Base-by-base conservation (phyloP, 1,140 invertebrate species). In the Aphis gossypii region DNA sequence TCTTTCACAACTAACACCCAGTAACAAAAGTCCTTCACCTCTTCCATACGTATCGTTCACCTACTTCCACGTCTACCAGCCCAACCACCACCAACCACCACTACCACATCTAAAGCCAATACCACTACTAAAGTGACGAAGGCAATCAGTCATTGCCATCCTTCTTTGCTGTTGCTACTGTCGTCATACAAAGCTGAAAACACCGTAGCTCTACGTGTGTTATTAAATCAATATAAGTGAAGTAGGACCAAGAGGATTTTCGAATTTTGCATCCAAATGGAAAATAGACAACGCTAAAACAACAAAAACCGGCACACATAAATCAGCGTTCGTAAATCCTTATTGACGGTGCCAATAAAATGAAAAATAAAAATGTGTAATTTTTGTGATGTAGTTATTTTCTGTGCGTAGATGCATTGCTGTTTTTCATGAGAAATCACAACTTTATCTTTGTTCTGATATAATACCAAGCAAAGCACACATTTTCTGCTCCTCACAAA, bases 351-450 rank as follows among this genome's bases (percentile, higher is more conserved):
- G 54, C 35, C 88, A 60, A 60, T 90, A 38, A 90, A 90, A 90
- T 38, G 23, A 48, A 90, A 56, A 90, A 60, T 90, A 90, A 90
- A 60, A 90, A 90, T 60, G 30, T 88, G n/a, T 88, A 88, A 60
- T 90, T 90, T 56, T 60, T 18, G 1, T 14, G 23, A 56, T 60
- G 5, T 48, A n/a, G 54, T 60, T 41, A 41, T 41, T 90, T 56
- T 60, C 2, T 38, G 18, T 54, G 2, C 4, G 4, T 21, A n/a
- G 23, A 41, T 44, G 44, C 41, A 25, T 84, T 18, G 7, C 5
- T 41, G 7, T 20, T 82, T 41, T 14, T 41, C 5, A 30, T 21
- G 8, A 84, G 3, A 41, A 44, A 41, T 25, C 2, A 8, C 38
- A 3, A 11, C 38, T 41, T 41, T 23, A 21, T 41, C 7, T 83